phyloP scores from a whole-genome alignment of 2,888 invertebrate species.

The Acronicta psi region DNA sequence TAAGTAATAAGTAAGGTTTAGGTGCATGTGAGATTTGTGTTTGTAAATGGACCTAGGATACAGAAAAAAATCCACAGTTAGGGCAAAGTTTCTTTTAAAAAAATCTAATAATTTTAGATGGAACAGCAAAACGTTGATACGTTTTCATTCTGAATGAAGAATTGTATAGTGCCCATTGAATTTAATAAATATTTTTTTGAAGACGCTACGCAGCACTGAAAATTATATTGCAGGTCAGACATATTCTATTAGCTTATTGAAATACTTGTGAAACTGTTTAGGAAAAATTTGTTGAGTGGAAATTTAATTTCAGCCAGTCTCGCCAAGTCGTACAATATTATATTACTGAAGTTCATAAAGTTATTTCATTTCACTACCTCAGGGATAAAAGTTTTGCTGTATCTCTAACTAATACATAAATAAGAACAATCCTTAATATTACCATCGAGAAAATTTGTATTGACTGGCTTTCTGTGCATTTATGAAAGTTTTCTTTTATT shows the following conservation, averaged over 20 bases:
- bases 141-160: too few species aligned
- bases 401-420: slow-evolving; percentile 62
- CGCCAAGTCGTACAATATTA: slow-evolving; percentile 67
- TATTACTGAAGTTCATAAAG: slow-evolving; percentile 73
- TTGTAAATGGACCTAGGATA: too few species aligned
- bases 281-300: slow-evolving; percentile 67
- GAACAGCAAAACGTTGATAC: too few species aligned
- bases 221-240: slow-evolving; percentile 21
- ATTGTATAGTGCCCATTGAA: too few species aligned
- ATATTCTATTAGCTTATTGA: slow-evolving; percentile 64
- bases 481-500: neutral
- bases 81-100: too few species aligned
- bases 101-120: neutral
- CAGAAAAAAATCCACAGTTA: too few species aligned
- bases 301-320: slow-evolving; percentile 72
- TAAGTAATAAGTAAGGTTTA: too few species aligned
- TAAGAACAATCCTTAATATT: slow-evolving; percentile 50
- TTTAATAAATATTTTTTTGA: neutral
- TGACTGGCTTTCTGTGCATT: slow-evolving; percentile 8
- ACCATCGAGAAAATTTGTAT: slow-evolving; percentile 22
- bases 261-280: slow-evolving; percentile 72
- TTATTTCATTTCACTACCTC: slow-evolving; percentile 76
- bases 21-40: too few species aligned
- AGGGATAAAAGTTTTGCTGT: slow-evolving; percentile 66
- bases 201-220: slow-evolving; percentile 1